Evolutionary conservation across 2,113 vertebrate genomes (phyloP), one percentile per base, ranked within the genome.

Genomic region (Gymnarchus niloticus): DNA sequence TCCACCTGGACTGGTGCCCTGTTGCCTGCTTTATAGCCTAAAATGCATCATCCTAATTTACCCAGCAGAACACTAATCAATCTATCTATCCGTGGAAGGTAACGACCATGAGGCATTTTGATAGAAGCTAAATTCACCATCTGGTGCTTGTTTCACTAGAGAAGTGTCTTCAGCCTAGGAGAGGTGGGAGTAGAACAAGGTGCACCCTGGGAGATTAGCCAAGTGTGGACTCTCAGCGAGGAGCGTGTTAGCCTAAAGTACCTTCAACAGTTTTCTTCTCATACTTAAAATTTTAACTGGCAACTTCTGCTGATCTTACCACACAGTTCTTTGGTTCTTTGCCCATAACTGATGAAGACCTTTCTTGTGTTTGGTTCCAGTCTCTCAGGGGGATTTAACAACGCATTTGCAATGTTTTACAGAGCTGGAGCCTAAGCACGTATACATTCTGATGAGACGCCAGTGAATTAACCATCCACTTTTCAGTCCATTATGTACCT

Each of bases 111-210:
- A 49, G 28, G 69, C 33, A 6, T 41, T 46, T 56, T 78, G 21
- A 56, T 59, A 57, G 25, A 56, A 57, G 56, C 49, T 56, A 77
- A 56, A 56, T 41, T 12, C 49, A 41, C 73, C 84, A 80, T 85
- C 84, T 85, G 84, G 78, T 14, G 37, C 23, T 3, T 17, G 23
- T 59, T 59, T 4, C 25, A 49, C 41, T 48, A 48, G 57, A 46
- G 49, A 57, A 48, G 49, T 76, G 33, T 19, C 44, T 25, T 7
- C n/a, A 21, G 46, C 28, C 59, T 84, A 23, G 83, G 83, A 54
- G 61, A 28, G 44, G 41, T 25, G 25, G 54, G 65, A n/a, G 4
- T 12, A 28, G 33, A 21, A 1, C n/a, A 1, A 73, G 33, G 33
- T 41, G 14, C 14, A 73, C 14, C 33, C 14, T 1, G 4, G n/a